phyloP scores from a whole-genome alignment of 2,888 invertebrate species.

The Beris chalybata region DNA sequence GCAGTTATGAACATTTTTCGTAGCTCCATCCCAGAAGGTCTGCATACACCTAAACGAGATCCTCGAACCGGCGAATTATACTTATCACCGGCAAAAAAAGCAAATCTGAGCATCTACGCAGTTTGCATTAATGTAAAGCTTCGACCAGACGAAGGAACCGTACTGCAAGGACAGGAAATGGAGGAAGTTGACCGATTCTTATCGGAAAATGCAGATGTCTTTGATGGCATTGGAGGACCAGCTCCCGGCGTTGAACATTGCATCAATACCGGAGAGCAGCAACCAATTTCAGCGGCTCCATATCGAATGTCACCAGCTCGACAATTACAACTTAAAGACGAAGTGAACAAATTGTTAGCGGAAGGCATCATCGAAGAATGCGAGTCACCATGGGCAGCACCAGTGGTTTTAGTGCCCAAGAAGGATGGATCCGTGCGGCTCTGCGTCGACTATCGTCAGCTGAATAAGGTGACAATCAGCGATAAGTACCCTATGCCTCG shows the following conservation, averaged over 20 bases:
- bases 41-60: too few species aligned
- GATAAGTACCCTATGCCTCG: too few species aligned
- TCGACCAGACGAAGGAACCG: neutral
- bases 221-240: constrained; percentile 4
- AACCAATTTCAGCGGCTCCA: constrained; percentile 46
- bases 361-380: too few species aligned
- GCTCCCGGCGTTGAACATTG: constrained; percentile 37
- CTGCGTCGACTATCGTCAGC: too few species aligned
- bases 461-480: constrained; percentile 32
- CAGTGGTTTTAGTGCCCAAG: too few species aligned
- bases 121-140: neutral
- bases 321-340: too few species aligned
- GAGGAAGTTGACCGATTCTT: constrained; percentile 6
- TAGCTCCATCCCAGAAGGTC: too few species aligned
- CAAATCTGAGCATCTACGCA: constrained; percentile 5
- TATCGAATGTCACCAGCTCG: constrained; percentile 44
- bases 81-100: neutral
- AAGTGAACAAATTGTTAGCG: too few species aligned
- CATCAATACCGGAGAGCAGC: constrained; percentile 44
- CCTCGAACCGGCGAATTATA: too few species aligned
- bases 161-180: constrained; percentile 14
- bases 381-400: too few species aligned
- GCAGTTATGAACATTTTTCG: too few species aligned
- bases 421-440: too few species aligned
- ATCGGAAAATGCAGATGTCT: constrained; percentile 13